phyloP scores from a whole-genome alignment of 2,888 invertebrate species.

The Asteroscopus sphinx region DNA sequence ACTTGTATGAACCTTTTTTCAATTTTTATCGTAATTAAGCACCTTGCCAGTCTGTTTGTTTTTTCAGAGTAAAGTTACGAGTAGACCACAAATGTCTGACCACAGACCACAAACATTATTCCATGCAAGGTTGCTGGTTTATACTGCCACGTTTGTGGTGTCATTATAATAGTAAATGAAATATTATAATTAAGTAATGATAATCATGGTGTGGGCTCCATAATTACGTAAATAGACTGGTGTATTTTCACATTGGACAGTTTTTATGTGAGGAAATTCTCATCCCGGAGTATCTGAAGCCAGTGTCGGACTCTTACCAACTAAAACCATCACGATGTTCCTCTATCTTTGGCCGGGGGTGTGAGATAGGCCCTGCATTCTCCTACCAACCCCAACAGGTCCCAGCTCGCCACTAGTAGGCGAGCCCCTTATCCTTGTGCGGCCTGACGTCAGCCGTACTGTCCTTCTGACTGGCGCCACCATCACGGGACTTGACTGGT shows the following conservation, averaged over 20 bases:
- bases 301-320: too few relatives aligned
- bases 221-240: not conserved
- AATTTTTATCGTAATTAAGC: slow-evolving; percentile 7
- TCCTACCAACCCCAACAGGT: too few relatives aligned
- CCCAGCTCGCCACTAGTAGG: too few relatives aligned
- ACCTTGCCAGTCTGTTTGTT: slow-evolving; percentile 1
- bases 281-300: too few relatives aligned
- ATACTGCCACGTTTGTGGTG: slow-evolving; percentile 10
- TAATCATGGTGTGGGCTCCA: not conserved
- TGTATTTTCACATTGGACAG: not conserved
- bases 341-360: too few relatives aligned
- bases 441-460: too few relatives aligned
- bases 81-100: slow-evolving; percentile 26
- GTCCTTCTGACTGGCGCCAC: too few relatives aligned
- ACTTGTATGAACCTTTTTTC: not conserved
- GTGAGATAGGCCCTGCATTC: too few relatives aligned
- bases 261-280: too few relatives aligned
- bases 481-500: too few relatives aligned
- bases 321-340: too few relatives aligned
- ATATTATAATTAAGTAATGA: not conserved
- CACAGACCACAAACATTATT: slow-evolving; percentile 24
- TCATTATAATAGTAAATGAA: slow-evolving; percentile 11
- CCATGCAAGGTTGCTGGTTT: slow-evolving; percentile 12
- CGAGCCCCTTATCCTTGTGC: too few relatives aligned
- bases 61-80: slow-evolving; percentile 21